Percentiles rank a stretch among this genome's conserved stretches.
Conservation (phyloP, 1,140 invertebrate genomes). For the Diorhabda sublineata region DNA sequence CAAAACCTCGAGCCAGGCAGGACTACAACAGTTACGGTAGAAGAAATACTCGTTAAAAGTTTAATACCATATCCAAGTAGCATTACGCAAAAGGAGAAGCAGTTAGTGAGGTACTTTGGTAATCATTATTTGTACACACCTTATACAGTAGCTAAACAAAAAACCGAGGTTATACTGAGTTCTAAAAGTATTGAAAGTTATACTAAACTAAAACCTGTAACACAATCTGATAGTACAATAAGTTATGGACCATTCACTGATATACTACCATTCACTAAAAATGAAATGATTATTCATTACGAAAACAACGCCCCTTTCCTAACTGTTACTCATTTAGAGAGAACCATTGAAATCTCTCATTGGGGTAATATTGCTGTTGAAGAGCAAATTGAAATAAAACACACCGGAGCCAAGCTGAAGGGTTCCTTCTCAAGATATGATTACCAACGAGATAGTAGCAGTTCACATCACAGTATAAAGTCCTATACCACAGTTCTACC, state of each 20-base stretch:
- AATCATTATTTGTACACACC: conserved; percentile 82
- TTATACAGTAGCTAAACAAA: conserved; percentile 75
- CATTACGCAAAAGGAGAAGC: conserved; percentile 90
- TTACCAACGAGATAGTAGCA: conserved; percentile 85
- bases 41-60: conserved; percentile 71
- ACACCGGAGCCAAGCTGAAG: conserved; percentile 88
- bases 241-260: conserved; percentile 86
- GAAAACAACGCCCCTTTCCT: conserved; percentile 97
- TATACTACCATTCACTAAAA: conserved; percentile 48
- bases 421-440: conserved; percentile 96
- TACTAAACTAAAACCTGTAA: conserved; percentile 80
- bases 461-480: conserved; percentile 82
- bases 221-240: conserved; percentile 72
- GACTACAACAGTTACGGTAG: conserved; percentile 62
- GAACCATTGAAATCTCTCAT: conserved; percentile 93
- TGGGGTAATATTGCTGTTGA: conserved; percentile 99
- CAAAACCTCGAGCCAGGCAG: conserved; percentile 57
- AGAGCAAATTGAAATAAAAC: conserved; percentile 86
- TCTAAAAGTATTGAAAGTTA: conserved; percentile 73
- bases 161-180: conserved; percentile 55
- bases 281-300: conserved; percentile 80
- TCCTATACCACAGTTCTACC: conserved; percentile 91
- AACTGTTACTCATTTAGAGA: conserved; percentile 77
- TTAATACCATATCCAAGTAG: conserved; percentile 78
- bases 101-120: conserved; percentile 82